Evolutionary conservation across 2,113 vertebrate genomes (phyloP).

Genomic region (Salvelinus fontinalis): DNA sequence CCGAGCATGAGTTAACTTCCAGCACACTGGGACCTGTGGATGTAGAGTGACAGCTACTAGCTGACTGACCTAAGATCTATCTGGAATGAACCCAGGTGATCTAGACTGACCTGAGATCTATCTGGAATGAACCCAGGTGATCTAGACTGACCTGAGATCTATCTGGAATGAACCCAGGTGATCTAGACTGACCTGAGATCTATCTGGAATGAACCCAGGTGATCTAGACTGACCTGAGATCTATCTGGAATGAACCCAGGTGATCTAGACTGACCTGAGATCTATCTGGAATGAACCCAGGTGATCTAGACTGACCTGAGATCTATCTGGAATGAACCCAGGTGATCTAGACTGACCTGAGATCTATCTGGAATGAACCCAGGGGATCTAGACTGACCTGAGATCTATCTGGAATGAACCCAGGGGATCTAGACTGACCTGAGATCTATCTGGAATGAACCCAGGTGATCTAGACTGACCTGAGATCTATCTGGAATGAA

Average conservation of each 20-base stretch:
- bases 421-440: too few species aligned
- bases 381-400: too few species aligned
- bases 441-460: constrained; percentile 1
- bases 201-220: constrained; percentile 9
- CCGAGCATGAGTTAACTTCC: background rate
- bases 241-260: too few species aligned
- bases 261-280: too few species aligned
- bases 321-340: constrained; percentile 6
- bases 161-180: background rate
- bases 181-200: too few species aligned
- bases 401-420: constrained; percentile 2
- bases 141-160: too few species aligned
- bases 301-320: too few species aligned
- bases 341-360: too few species aligned
- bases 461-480: background rate
- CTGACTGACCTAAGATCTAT: background rate
- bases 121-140: too few species aligned
- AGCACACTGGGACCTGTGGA: background rate
- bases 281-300: constrained; percentile 8
- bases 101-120: background rate
- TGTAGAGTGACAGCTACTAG: too few species aligned
- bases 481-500: background rate
- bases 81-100: background rate
- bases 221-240: too few species aligned
- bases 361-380: constrained; percentile 5